Evolutionary conservation across 2,113 vertebrate species (phyloP), one percentile per base, ranked within the genome.

Genomic region (Scomber colias): DNA sequence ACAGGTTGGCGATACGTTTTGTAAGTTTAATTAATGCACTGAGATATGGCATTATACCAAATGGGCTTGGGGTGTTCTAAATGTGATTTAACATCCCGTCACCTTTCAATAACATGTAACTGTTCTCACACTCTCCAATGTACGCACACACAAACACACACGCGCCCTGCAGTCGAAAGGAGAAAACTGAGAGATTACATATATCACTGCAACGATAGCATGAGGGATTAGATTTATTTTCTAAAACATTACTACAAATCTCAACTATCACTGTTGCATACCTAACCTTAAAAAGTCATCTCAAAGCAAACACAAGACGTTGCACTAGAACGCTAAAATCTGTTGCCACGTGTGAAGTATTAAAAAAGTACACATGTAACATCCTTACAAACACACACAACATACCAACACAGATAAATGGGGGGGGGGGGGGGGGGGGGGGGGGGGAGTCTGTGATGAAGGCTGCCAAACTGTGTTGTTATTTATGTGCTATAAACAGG

Each of bases 1-100:
- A 61, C 16, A 6, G 71, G 65, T 60, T 84, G 75, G 69, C 40
- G 79, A 83, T 84, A 57, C 57, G 60, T 85, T 80, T 70, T 71
- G 46, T 45, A 86, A 21, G 75, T 89, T 87, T 87, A 89, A 93
- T 91, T 90, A 90, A 85, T 44, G 53, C 57, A 78, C 27, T 1
- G 5, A 45, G 76, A 81, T 63, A 73, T 65, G 70, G 66, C 50
- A 55, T 64, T 48, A 68, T 46, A 40, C 71, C 82, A 73, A 82
- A 77, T 57, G 21, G 21, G 53, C 87, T 87, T 1, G 46, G 79
- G 85, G 89, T 80, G 54, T 48, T 84, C 84, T 46, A 59, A 63
- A 79, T 69, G 54, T 65, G 64, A 45, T 87, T 83, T 67, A 82
- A 79, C 81, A 87, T 87, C 65, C 68, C 48, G 71, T 77, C 81